Evolutionary conservation across 2,113 vertebrate genomes (phyloP).

Genomic region (Hypomesus transpacificus): DNA sequence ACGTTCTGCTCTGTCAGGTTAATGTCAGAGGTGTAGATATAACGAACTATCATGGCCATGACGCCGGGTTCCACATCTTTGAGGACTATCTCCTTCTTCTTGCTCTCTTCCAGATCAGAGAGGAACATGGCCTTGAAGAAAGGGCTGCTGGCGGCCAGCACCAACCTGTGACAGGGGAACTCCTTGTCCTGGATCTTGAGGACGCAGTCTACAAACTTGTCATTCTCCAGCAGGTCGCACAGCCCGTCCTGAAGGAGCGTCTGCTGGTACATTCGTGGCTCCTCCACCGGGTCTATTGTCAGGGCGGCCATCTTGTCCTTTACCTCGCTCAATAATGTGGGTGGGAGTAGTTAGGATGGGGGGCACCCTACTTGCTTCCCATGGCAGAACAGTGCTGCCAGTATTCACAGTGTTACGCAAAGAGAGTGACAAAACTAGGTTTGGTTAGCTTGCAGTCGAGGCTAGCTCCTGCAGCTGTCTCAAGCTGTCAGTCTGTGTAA

Average conservation of each 20-base stretch:
- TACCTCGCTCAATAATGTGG: constrained; percentile 25
- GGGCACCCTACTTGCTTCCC: constrained; percentile 44
- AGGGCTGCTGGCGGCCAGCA: constrained; percentile 89
- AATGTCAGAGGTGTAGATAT: constrained; percentile 91
- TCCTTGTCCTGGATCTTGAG: constrained; percentile 83
- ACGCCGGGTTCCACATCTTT: constrained; percentile 85
- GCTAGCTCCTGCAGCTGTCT: constrained; percentile 66
- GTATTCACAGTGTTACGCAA: constrained; percentile 39
- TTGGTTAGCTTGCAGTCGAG: constrained; percentile 14
- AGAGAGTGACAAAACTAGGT: constrained; percentile 31
- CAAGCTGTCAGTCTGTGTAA: constrained; percentile 60
- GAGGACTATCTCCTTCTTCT: constrained; percentile 78
- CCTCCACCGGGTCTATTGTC: constrained; percentile 80
- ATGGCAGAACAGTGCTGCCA: constrained; percentile 46
- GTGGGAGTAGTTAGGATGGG: constrained; percentile 25
- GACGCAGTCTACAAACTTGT: constrained; percentile 89
- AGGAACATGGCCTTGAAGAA: constrained; percentile 91
- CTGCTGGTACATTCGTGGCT: constrained; percentile 91
- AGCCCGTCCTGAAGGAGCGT: constrained; percentile 94
- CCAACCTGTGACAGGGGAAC: constrained; percentile 89
- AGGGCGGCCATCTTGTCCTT: constrained; percentile 75
- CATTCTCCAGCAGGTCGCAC: constrained; percentile 88
- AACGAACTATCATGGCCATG: constrained; percentile 85
- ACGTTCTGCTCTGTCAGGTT: constrained; percentile 86
- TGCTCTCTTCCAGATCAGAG: constrained; percentile 80